Base-by-base conservation (phyloP, 2,113 vertebrate genomes). In the Zootoca vivipara region DNA sequence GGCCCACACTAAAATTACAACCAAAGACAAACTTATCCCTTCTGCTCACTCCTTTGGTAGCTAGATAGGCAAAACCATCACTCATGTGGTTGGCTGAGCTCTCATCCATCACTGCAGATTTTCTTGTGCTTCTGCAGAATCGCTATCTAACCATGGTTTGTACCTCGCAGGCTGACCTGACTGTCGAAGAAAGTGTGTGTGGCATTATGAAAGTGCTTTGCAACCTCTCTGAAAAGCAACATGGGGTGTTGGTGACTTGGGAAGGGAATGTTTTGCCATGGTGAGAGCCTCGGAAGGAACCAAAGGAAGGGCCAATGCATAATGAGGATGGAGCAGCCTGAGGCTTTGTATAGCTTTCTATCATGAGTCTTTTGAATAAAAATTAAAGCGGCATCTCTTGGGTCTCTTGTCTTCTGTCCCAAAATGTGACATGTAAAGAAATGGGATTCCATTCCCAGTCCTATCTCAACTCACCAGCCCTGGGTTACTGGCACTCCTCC, bases 201-300 rank as follows among this genome's bases (percentile, higher is more conserved):
- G 87, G 87, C 80, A 75, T 88, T 2, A 83, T 88, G 87, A 77
- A 67, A 0, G 62, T 83, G 62, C 15, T 88, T 7, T 67, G 87
- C n/a, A 77, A 69, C 72, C 80, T 88, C 58, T 83, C 80, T 2
- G 87, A 88, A 33, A 83, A 83, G 7, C 38, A 88, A 2, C 80
- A 88, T 5, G 80, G 87, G 4, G 0, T 28, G 24, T 80, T 88
- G 38, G 7, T 88, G 72, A 83, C 26, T 15, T 88, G 87, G 87
- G 87, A 83, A 77, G 87, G 87, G 12, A 77, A 88, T 0, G 7
- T 24, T 6, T 12, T 88, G 80, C 87, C 80, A 0, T 83, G 87
- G 87, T 88, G 80, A 88, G 87, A 52, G 4, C 35, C 46, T 20
- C n/a, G 1, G 6, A 62, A 20, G 33, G 4, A 4, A 35, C 1